A percentile compares a stretch with the other conserved stretches of the same genome.
Evolutionary conservation across 2,888 invertebrate genomes (phyloP).

Genomic region (Amphimallon solstitiale): DNA sequence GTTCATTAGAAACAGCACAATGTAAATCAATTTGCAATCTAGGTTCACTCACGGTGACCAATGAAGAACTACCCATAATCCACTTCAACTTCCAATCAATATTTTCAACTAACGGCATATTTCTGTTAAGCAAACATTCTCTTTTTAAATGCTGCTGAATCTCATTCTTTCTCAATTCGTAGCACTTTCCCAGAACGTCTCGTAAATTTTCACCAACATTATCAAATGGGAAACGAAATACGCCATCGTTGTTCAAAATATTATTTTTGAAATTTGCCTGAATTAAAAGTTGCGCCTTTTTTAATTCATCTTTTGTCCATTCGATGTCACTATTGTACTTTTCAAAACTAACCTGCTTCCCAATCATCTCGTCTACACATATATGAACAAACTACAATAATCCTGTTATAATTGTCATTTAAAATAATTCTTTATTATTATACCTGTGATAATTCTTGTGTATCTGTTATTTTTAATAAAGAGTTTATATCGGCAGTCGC

Average conservation of each 20-base stretch:
- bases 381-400: constrained; percentile 60
- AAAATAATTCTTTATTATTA: background rate
- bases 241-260: constrained; percentile 47
- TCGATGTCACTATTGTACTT: constrained; percentile 56
- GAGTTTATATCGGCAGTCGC: constrained; percentile 29
- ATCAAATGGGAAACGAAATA: constrained; percentile 45
- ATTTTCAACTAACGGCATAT: constrained; percentile 60
- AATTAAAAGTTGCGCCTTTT: constrained; percentile 51
- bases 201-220: constrained; percentile 46
- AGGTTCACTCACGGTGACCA: constrained; percentile 63
- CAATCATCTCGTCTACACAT: constrained; percentile 57
- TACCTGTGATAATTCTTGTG: constrained; percentile 48
- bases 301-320: constrained; percentile 57
- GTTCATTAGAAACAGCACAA: constrained; percentile 47
- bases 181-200: constrained; percentile 54
- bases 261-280: constrained; percentile 55
- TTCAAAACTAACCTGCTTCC: constrained; percentile 50
- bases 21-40: constrained; percentile 64
- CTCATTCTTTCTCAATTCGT: constrained; percentile 55
- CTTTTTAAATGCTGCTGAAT: constrained; percentile 54
- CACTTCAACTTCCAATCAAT: constrained; percentile 68
- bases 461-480: constrained; percentile 49
- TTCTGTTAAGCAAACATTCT: constrained; percentile 55
- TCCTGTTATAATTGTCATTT: background rate
- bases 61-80: constrained; percentile 66